Evolutionary conservation across 2,797 vertebrate species (phyloP), one percentile per base, ranked within the genome.

Genomic region (Scleropages formosus): DNA sequence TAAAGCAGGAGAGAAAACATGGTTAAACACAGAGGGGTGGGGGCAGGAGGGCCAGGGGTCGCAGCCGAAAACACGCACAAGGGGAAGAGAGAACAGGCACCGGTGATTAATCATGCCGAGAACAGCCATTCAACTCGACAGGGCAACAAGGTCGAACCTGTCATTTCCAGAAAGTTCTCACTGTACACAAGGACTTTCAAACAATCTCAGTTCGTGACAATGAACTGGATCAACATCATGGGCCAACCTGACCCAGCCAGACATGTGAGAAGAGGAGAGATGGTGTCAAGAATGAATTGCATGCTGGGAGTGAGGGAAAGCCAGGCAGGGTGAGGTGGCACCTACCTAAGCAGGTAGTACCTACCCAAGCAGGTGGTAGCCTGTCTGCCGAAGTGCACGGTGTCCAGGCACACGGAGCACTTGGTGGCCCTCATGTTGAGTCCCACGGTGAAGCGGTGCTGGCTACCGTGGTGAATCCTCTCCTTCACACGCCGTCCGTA

Each of bases 381-480:
- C 79, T 99, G 98, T 12, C 97, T 94, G 46, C 96, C 97, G 0
- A 99, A 99, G 90, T 99, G 97, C 84, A 99, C 96, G 0, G 96
- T 98, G 78, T 99, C 98, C 91, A 99, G 91, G 79, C 98, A 99
- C 84, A 99, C 97, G 0, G 95, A 95, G 0, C 98, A 99, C 86
- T 99, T 98, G 13, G 97, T 96, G 7, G 98, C 97, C 81, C 98
- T 92, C 98, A 99, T 99, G 83, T 98, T 99, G 78, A 99, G 93
- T 64, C 96, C 98, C 84, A 98, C 94, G 0, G 96, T 97, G 88
- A 99, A 99, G 70, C 95, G 94, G 83, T 99, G 98, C 51, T 96
- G 92, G 73, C 96, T 95, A 84, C 94, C 97, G 83, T 98, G 92
- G 82, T 98, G 96, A 88, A 93, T 96, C 78, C 97, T 91, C 87